Conservation (phyloP, 1,140 invertebrate species). For the Rhopalosiphum maidis region DNA sequence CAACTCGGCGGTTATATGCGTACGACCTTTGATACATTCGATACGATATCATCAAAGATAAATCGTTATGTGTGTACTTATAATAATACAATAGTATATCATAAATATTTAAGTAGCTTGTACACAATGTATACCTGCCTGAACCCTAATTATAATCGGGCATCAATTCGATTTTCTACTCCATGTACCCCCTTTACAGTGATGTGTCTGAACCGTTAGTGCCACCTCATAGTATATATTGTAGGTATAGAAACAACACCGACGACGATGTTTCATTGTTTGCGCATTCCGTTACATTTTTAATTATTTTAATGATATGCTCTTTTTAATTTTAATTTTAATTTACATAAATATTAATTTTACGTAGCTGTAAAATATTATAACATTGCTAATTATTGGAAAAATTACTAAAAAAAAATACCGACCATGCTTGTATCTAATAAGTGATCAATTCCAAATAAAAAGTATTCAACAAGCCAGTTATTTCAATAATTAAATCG, state of each 20-base stretch:
- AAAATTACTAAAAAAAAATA: not conserved
- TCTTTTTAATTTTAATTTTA: not conserved
- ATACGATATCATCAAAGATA: not conserved
- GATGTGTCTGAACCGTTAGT: not conserved
- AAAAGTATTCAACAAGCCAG: not conserved
- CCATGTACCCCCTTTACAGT: not conserved
- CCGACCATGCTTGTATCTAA: not conserved
- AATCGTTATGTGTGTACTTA: not conserved
- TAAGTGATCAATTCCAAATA: not conserved
- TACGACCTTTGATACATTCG: not conserved
- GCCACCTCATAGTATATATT: not conserved
- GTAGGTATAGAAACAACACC: not conserved
- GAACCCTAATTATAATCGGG: not conserved
- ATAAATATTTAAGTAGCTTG: not conserved
- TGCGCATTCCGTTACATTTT: not conserved
- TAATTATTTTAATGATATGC: not conserved
- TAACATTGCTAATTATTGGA: not conserved
- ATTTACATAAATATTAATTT: not conserved
- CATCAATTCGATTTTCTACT: conserved; percentile 3
- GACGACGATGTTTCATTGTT: not conserved
- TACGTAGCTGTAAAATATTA: not conserved
- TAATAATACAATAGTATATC: not conserved
- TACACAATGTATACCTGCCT: not conserved
- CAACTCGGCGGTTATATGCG: not conserved
- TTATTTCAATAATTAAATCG: not conserved